Conservation (phyloP, 2,113 vertebrate species). For the Erythrolamprus reginae region DNA sequence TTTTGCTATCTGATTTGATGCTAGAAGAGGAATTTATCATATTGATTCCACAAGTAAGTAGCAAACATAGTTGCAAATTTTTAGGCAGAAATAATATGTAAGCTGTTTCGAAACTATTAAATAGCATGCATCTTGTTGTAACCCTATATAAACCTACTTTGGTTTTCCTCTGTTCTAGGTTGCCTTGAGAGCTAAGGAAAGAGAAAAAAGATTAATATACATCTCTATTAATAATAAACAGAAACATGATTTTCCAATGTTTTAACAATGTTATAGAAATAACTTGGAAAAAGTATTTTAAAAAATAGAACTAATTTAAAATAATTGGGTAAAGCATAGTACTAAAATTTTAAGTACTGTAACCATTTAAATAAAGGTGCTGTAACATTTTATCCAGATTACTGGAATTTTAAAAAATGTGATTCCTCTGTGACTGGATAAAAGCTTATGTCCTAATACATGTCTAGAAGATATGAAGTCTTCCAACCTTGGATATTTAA, state of each 20-base stretch:
- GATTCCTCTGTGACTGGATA: neutral
- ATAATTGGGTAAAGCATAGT: neutral
- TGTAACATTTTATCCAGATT: neutral
- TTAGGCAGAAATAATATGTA: neutral
- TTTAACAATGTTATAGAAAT: neutral
- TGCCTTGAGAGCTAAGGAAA: conserved; percentile 51
- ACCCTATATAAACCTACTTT: conserved; percentile 58
- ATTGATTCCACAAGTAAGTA: neutral
- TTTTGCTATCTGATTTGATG: neutral
- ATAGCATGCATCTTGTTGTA: conserved; percentile 30
- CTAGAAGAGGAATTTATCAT: neutral
- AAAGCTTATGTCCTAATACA: too few species aligned
- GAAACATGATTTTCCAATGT: neutral
- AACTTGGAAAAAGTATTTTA: neutral
- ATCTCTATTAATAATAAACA: conserved; percentile 25
- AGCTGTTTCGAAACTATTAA: conserved; percentile 37
- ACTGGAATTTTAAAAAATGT: conserved; percentile 14
- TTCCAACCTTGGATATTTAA: neutral
- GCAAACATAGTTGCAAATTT: neutral
- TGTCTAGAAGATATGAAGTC: too few species aligned
- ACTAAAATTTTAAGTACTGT: neutral
- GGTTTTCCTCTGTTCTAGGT: conserved; percentile 55
- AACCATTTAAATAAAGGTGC: neutral
- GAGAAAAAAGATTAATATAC: conserved; percentile 56
- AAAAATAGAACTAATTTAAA: conserved; percentile 2